Conservation (phyloP, 1,140 invertebrate genomes). For the Temnothorax longispinosus region DNA sequence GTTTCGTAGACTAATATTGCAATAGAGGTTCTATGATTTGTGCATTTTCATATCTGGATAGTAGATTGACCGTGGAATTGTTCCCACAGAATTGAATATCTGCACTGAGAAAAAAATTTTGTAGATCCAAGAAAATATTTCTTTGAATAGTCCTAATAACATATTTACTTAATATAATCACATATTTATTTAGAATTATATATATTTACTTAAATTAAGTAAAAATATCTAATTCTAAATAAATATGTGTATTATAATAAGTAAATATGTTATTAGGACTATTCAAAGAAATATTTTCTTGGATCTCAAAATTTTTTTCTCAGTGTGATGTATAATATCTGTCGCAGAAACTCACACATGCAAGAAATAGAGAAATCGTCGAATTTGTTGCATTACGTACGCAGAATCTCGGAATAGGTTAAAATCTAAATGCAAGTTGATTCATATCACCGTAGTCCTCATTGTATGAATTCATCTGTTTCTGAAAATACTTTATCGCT, state of each 20-base stretch:
- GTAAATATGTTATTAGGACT: no score
- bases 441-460: background rate
- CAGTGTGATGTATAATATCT: background rate
- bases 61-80: background rate
- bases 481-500: conserved; percentile 23
- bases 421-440: conserved; percentile 9
- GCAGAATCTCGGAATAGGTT: conserved; percentile 11
- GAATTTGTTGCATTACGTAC: conserved; percentile 31
- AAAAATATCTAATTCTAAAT: no score
- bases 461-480: background rate
- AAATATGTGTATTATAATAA: no score
- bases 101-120: no score
- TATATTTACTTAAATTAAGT: no score
- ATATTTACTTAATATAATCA: no score
- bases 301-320: no score
- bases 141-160: no score
- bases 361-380: background rate
- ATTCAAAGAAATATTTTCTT: no score
- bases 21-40: background rate
- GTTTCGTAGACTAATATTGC: background rate
- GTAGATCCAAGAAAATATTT: no score
- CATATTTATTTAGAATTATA: no score
- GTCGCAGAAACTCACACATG: background rate
- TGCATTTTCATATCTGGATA: conserved; percentile 16
- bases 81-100: background rate